Evolutionary conservation across 1,140 invertebrate genomes (phyloP).

Genomic region (Artemia franciscana): DNA sequence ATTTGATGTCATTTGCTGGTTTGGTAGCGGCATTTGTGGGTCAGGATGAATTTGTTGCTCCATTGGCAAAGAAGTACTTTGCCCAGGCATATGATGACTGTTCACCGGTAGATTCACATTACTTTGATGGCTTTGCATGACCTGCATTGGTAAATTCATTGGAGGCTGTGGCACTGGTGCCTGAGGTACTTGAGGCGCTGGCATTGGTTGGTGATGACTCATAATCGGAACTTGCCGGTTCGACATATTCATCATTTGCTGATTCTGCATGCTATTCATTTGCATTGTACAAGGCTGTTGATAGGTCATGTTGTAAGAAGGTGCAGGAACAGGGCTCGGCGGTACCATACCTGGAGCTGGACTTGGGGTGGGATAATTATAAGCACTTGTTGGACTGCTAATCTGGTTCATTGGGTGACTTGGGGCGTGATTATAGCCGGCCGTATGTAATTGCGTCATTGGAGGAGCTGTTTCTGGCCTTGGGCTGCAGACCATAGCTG

Average conservation of each 20-base stretch:
- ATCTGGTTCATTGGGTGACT: conserved; percentile 1
- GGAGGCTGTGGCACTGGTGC: too few species aligned
- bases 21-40: not conserved
- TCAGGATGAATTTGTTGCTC: too few species aligned
- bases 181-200: too few species aligned
- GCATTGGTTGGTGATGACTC: too few species aligned
- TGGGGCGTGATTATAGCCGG: conserved; percentile 7
- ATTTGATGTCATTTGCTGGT: not conserved
- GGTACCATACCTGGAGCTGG: conserved; percentile 14
- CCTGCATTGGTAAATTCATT: too few species aligned
- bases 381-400: conserved; percentile 1
- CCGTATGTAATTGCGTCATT: conserved; percentile 9
- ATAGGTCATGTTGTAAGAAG: conserved; percentile 17
- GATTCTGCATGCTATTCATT: conserved; percentile 11
- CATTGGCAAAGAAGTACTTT: too few species aligned
- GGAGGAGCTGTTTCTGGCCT: conserved; percentile 8
- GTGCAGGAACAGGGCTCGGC: conserved; percentile 16
- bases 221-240: not conserved
- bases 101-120: too few species aligned
- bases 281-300: conserved; percentile 11
- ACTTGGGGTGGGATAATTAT: conserved; percentile 14
- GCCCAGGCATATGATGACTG: too few species aligned
- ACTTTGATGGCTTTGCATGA: too few species aligned
- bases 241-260: not conserved
- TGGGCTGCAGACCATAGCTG: conserved; percentile 6